These are phyloP conservation scores for Temnopleurus reevesii DNA, from an alignment of 53 echinoderm and acorn worm species.

Conservation along the genomic window DNA sequence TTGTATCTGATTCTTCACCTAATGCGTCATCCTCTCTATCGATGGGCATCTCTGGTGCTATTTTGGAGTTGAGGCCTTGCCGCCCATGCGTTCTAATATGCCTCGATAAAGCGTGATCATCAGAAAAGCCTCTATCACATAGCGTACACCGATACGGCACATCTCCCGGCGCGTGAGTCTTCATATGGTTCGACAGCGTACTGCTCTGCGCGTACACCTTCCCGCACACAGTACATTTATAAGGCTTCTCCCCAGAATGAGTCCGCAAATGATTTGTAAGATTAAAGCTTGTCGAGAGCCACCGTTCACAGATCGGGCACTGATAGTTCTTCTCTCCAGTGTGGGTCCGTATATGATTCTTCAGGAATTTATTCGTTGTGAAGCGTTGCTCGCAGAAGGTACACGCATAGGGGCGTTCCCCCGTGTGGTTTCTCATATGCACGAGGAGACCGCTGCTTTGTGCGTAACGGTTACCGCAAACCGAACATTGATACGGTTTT, in stretches of 20 bases:
- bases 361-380: not conserved
- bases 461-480: slow-evolving; percentile 66
- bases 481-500: slow-evolving; percentile 58
- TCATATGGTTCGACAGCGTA: not conserved
- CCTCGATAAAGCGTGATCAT: no score
- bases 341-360: not conserved
- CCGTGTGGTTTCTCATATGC: slow-evolving; percentile 21
- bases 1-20: no score
- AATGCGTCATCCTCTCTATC: no score
- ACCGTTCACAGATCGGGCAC: not conserved
- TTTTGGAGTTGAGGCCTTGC: no score
- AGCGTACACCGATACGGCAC: not conserved
- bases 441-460: slow-evolving; percentile 64
- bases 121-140: not conserved
- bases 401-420: not conserved
- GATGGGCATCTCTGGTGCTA: no score
- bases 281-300: not conserved
- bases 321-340: not conserved
- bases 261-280: not conserved
- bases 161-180: not conserved
- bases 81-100: not conserved
- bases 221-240: not conserved
- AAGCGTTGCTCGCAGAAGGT: slow-evolving; percentile 6
- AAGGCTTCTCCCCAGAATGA: not conserved
- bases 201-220: not conserved